Conservation (phyloP, 1,140 invertebrate species). For the Gonatopus flavifemur region DNA sequence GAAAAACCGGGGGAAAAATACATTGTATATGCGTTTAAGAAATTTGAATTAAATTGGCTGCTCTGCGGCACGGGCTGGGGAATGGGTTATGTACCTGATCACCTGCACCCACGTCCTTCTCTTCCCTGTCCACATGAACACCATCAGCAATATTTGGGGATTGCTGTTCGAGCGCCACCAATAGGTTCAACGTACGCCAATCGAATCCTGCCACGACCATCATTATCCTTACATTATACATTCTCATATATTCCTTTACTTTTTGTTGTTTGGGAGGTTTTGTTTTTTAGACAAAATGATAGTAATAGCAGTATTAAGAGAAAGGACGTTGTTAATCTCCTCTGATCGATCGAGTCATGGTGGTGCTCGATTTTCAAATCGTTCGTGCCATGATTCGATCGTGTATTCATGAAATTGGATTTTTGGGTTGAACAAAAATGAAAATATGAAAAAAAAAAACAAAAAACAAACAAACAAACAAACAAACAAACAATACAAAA, state of each 20-base stretch:
- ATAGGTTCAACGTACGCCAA: slow-evolving; percentile 97
- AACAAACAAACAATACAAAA: no score
- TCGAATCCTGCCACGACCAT: slow-evolving; percentile 82
- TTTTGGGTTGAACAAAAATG: no score
- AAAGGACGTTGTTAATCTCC: slow-evolving; percentile 19
- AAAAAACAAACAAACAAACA: no score
- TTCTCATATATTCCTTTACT: slow-evolving; percentile 27
- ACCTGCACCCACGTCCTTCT: slow-evolving; percentile 96
- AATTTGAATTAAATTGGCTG: slow-evolving; percentile 42
- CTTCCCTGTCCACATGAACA: slow-evolving; percentile 87
- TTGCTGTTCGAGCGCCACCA: slow-evolving; percentile 97
- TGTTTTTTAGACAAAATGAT: background rate
- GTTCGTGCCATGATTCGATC: slow-evolving; percentile 30
- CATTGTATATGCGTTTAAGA: no score
- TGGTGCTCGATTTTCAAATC: slow-evolving; percentile 19
- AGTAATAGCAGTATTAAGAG: background rate
- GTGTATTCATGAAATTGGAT: slow-evolving; percentile 17
- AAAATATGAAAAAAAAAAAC: no score
- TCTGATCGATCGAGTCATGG: slow-evolving; percentile 29
- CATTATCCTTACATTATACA: slow-evolving; percentile 53
- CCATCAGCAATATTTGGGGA: slow-evolving; percentile 96
- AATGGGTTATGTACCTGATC: slow-evolving; percentile 85
- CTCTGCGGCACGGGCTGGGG: slow-evolving; percentile 55
- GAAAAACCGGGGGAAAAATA: no score
- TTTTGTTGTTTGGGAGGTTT: slow-evolving; percentile 22